Base-by-base conservation (phyloP, 2,797 vertebrate genomes). In the Phaenicophaeus curvirostris region DNA sequence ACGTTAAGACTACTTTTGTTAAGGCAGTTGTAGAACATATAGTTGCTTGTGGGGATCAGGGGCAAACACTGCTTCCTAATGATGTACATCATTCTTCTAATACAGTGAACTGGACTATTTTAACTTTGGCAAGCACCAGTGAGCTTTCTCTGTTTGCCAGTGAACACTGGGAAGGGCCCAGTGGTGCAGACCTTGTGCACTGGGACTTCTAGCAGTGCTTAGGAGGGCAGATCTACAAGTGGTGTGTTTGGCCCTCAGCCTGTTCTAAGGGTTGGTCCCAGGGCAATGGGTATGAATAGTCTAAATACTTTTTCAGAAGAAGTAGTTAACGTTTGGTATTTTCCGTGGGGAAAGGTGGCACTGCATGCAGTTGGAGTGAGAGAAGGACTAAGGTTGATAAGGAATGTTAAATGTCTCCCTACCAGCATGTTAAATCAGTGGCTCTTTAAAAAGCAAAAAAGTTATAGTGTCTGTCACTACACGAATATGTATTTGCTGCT, bases 21-120 rank as follows among this genome's bases (percentile, higher is more conserved):
- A 93, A 97, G 95, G 96, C 93, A 65, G 58, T 92, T 89, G 84
- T 92, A 71, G 93, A 96, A 85, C 82, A 71, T 88, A 95, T 7
- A 87, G 69, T 85, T 89, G 85, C 72, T 92, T 69, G 58, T 86
- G 83, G 88, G 80, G 77, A 87, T 5, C 8, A 59, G 91, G 50
- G 69, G 75, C 55, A 62, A 72, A 78, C 80, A 51, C 69, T 84
- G 72, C 54, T 91, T 79, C 55, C 48, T 63, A 66, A 39, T 30
- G 55, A 87, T 89, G n/a, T 19, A 24, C 3, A 41, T 66, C 81
- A 74, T 75, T 87, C 35, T 33, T 67, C 24, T 51, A 83, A 53
- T 71, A 72, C 68, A 73, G 46, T 23, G 54, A 85, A 62, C 41
- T 50, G 68, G 82, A 74, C 33, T 44, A 66, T n/a, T 82, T 65